Evolutionary conservation across 2,888 invertebrate genomes (phyloP).

Genomic region (Leistus spinibarbis): DNA sequence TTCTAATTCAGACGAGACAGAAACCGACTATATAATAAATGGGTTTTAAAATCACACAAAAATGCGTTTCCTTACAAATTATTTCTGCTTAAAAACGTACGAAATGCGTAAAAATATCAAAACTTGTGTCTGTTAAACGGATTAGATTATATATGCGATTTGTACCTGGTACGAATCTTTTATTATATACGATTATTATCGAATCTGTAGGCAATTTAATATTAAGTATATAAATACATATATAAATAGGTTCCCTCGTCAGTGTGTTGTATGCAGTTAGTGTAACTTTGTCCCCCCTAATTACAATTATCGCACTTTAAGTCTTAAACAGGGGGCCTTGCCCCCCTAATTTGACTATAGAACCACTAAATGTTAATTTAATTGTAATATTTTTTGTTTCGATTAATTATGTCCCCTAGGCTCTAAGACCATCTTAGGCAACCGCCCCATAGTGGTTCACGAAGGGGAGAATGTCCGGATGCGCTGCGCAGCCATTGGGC

Average conservation of each 20-base stretch:
- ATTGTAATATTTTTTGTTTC: not conserved
- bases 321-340: too few species aligned
- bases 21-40: too few species aligned
- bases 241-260: too few species aligned
- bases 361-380: too few species aligned
- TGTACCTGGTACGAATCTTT: constrained; percentile 6
- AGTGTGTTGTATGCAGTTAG: too few species aligned
- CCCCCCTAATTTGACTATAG: too few species aligned
- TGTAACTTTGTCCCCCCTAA: too few species aligned
- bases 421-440: constrained; percentile 29
- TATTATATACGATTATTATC: too few species aligned
- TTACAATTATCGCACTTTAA: too few species aligned
- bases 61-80: too few species aligned
- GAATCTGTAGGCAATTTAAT: not conserved
- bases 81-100: not conserved
- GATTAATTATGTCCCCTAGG: constrained; percentile 10
- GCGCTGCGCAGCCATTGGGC: constrained; percentile 79
- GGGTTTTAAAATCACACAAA: too few species aligned
- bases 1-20: too few species aligned
- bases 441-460: constrained; percentile 69
- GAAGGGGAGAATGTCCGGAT: constrained; percentile 84
- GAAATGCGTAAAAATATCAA: not conserved
- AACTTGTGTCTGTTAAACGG: not conserved
- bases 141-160: not conserved
- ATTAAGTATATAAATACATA: not conserved